Evolutionary conservation across 2,888 invertebrate species (phyloP), one percentile per base, ranked within the genome.

Genomic region (Drosophila kanekoi): DNA sequence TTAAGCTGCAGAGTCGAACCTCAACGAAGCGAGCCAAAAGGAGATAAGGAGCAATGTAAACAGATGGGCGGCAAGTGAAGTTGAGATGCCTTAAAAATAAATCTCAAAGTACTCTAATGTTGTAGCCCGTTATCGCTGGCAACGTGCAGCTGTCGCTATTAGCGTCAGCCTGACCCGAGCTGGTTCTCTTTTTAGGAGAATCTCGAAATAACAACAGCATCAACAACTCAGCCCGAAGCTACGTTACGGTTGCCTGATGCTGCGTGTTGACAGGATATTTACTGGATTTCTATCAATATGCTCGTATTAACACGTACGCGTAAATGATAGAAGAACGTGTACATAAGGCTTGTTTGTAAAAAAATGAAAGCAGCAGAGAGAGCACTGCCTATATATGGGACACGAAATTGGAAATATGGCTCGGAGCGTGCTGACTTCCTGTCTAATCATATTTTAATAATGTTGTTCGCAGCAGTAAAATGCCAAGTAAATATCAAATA

Each of bases 231-330:
- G 63, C 67, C 68, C 45, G 57, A 51, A 58, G 63, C 49, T 49
- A 60, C 33, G 49, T 32, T 40, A 28, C 38, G 38, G 54, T 41
- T 45, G 41, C 18, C 32, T 60, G 76, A 66, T 68, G 72, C 81
- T 58, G 76, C 66, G 69, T 89, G 84, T 88, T 88, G 89, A 84
- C 84, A 84, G 87, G 89, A 84, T 84, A 88, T 88, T 86, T 79
- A 88, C 89, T 82, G 87, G 84, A 86, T 88, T 86, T 89, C 87
- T 88, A 85, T 85, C 84, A 85, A 89, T 86, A 89, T 86, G 66
- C 58, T 77, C 49, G 81, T 70, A 85, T 84, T 89, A 84, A 89
- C 84, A 84, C 84, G 84, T 84, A 79, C 84, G 64, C 81, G 52
- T 64, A 64, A 72, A 57, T 57, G 79, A 75, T 62, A 52, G 76